Evolutionary conservation across 2,113 vertebrate genomes (phyloP).

Genomic region (Pipra filicauda): DNA sequence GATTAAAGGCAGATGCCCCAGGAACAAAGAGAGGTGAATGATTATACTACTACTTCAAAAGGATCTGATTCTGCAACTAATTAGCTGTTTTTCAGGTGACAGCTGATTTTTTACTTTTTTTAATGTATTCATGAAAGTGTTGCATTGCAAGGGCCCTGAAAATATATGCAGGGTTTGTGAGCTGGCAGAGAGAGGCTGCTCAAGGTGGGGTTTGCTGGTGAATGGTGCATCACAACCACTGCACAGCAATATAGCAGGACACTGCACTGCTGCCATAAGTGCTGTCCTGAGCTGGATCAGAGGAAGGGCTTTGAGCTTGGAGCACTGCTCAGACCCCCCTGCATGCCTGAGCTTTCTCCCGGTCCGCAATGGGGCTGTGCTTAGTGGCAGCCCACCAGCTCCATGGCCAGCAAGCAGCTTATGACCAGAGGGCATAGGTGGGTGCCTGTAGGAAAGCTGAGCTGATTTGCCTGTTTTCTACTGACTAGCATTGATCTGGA

Average conservation of each 20-base stretch:
- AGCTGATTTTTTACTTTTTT: background rate
- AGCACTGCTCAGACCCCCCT: background rate
- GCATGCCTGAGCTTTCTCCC: background rate
- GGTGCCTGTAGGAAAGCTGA: background rate
- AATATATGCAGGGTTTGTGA: background rate
- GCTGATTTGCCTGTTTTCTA: background rate
- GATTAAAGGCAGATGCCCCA: conserved; percentile 22
- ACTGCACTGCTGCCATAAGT: background rate
- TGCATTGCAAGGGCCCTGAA: background rate
- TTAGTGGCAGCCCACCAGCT: background rate
- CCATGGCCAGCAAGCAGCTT: background rate
- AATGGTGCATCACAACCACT: accelerated
- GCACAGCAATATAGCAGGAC: background rate
- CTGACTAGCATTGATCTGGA: background rate
- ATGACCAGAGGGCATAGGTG: background rate
- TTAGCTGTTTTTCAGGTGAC: conserved; percentile 1
- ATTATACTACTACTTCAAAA: background rate
- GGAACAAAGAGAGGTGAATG: background rate
- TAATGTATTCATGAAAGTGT: background rate
- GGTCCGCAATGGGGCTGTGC: accelerated
- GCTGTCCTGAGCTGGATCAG: background rate
- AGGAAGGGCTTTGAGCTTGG: background rate
- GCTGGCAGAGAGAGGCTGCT: background rate
- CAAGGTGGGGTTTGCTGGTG: background rate
- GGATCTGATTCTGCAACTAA: background rate